phyloP scores from a whole-genome alignment of 30 jellyfish, hydroid and myxozoan species.

The Rhopilema esculentum region DNA sequence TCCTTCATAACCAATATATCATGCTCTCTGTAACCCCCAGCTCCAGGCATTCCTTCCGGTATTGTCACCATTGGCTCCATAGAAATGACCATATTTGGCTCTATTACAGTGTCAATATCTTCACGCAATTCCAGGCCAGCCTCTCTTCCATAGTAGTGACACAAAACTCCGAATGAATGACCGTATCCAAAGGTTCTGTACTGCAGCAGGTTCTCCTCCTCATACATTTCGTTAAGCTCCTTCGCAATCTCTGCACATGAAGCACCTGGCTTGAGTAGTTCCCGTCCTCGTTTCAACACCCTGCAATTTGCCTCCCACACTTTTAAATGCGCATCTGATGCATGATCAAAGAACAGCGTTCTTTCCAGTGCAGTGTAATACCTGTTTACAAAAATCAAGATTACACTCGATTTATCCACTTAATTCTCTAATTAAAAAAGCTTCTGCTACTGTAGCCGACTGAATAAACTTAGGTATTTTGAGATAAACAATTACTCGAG shows the following conservation, averaged over 20 bases:
- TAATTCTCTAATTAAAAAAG: too few species aligned
- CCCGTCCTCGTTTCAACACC: constrained; percentile 85
- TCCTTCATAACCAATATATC: constrained; percentile 84
- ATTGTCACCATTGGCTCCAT: constrained; percentile 96
- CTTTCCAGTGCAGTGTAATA: constrained; percentile 93
- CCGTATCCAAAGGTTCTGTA: constrained; percentile 94
- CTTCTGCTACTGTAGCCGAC: too few species aligned
- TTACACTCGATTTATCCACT: neutral
- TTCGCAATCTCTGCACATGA: constrained; percentile 84
- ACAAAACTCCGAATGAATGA: constrained; percentile 85
- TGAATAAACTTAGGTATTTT: too few species aligned
- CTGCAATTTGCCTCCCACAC: constrained; percentile 90
- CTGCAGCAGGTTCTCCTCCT: constrained; percentile 72
- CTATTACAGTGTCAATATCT: constrained; percentile 87
- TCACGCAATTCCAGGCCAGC: constrained; percentile 96
- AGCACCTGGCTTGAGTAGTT: constrained; percentile 81
- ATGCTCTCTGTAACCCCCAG: constrained; percentile 96
- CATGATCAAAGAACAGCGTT: constrained; percentile 81
- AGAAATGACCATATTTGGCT: constrained; percentile 91
- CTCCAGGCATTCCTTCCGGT: constrained; percentile 97
- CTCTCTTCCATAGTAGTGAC: constrained; percentile 95
- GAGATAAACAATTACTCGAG: too few species aligned
- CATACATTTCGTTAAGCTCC: constrained; percentile 87
- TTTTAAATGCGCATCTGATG: constrained; percentile 60
- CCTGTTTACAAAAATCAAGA: constrained; percentile 13